These are phyloP conservation scores for Chrosomus eos DNA, from an alignment of 2,797 vertebrate species.

Conservation along the genomic window DNA sequence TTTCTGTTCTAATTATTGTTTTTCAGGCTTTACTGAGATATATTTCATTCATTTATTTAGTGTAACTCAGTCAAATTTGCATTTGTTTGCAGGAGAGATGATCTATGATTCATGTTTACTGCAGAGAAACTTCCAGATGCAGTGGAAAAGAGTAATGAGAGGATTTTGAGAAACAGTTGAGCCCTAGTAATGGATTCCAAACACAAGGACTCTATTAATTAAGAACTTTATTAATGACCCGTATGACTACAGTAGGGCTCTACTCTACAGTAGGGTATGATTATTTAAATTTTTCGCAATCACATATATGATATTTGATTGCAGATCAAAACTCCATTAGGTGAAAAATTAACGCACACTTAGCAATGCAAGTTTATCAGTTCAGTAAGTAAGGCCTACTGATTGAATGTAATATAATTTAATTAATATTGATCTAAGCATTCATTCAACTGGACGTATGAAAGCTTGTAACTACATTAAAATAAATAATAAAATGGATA, in stretches of 20 bases:
- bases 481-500: no score
- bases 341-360: not conserved
- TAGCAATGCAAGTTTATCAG: no score
- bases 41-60: not conserved
- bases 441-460: no score
- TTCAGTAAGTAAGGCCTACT: no score
- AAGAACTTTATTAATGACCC: constrained; percentile 11
- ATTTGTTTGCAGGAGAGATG: not conserved
- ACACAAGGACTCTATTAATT: constrained; percentile 15
- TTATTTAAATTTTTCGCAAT: not conserved
- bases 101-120: constrained; percentile 21
- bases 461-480: no score
- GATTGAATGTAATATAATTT: no score
- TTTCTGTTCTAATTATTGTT: not conserved
- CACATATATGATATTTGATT: not conserved
- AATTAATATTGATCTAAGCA: no score
- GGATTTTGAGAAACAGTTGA: not conserved
- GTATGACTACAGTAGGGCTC: no score
- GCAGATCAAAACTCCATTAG: not conserved
- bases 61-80: not conserved
- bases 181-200: constrained; percentile 5
- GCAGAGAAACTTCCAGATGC: not conserved
- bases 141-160: not conserved
- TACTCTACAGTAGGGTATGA: no score
- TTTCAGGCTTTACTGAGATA: not conserved